Percentiles rank a stretch among this genome's conserved stretches.
phyloP scores from a whole-genome alignment of 2,797 vertebrate species.

The Sparus aurata region DNA sequence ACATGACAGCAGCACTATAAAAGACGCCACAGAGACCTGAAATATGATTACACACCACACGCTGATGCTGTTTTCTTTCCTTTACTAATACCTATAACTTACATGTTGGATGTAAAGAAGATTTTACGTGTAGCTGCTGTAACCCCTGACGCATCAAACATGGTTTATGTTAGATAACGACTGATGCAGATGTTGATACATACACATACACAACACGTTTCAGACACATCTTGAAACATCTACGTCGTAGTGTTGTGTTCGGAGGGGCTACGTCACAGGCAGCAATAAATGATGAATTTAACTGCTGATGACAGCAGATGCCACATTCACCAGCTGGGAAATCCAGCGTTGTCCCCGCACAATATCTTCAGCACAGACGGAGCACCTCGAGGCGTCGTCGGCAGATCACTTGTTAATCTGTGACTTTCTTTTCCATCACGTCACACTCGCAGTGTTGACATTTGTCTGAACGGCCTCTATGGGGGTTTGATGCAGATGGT shows the following conservation, averaged over 20 bases:
- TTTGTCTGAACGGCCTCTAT: slow-evolving; percentile 6
- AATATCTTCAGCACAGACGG: slow-evolving; percentile 35
- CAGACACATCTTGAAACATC: neutral
- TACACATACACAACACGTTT: neutral
- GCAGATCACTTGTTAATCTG: slow-evolving; percentile 48
- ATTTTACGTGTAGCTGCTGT: neutral
- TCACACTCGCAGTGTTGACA: slow-evolving; percentile 46
- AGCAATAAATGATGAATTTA: slow-evolving; percentile 30
- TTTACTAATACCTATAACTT: slow-evolving; percentile 2
- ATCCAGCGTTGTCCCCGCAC: slow-evolving; percentile 35
- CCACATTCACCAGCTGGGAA: slow-evolving; percentile 47
- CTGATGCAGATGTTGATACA: slow-evolving; percentile 1
- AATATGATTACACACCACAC: neutral
- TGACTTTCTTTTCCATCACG: slow-evolving; percentile 20
- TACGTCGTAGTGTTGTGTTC: neutral
- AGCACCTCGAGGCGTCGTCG: slow-evolving; percentile 38
- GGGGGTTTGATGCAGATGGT: neutral
- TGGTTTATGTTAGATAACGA: slow-evolving; percentile 5
- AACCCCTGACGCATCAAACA: neutral
- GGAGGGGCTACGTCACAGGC: neutral
- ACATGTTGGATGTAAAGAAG: neutral
- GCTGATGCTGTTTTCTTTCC: neutral
- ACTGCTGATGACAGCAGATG: slow-evolving; percentile 46
- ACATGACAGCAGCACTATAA: neutral
- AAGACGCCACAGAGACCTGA: slow-evolving; percentile 9